Evolutionary conservation across 2,888 invertebrate species (phyloP), one percentile per base, ranked within the genome.

Genomic region (Drosophila setosimentum): DNA sequence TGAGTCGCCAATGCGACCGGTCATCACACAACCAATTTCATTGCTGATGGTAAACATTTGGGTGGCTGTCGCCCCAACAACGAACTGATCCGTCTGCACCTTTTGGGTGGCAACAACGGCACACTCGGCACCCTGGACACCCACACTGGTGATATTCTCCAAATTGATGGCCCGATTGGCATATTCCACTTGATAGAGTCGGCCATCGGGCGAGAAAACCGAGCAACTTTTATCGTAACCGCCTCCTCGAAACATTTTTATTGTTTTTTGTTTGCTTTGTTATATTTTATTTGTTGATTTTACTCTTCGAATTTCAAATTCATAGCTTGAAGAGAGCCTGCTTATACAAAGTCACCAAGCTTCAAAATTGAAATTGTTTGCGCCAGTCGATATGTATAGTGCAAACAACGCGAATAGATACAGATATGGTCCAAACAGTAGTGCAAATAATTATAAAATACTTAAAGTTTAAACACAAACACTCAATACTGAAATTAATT

Each of bases 381-480:
- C 7, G 42, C 42, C 21, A 6, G 3, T 21, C 13, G 13, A 21
- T 21, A 42, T 3, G 21, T 45, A 13, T 7, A 21, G 21, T 21
- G 21, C 45, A 45, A 45, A 24, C 45, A 24, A 42, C 2, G 8
- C 21, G 40, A 40, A 21, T 1, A 7, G 13, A 45, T 2, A 45
- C 45, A 45, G 21, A 3, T 8, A 21, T 16, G 45, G 21, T 3
- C 45, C 21, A 24, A 45, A 45, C 16, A 24, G 16, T 24, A 45
- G 16, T 5, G 7, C 45, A 13, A 21, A 2, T 16, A 7, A 3
- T 24, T 21, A 24, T 3, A 21, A 0, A 21, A 45, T 21, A 16
- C 7, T 21, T 4, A 3, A 21, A 40, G 10, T 11, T 5, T 42
- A 1, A 0, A 0, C n/a, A 11, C 0, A 21, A 5, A 5, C n/a